Percentiles rank a stretch among this genome's conserved stretches.
These are phyloP conservation scores for Norana najaformis DNA, from an alignment of 2,888 invertebrate genomes.

Conservation along the genomic window DNA sequence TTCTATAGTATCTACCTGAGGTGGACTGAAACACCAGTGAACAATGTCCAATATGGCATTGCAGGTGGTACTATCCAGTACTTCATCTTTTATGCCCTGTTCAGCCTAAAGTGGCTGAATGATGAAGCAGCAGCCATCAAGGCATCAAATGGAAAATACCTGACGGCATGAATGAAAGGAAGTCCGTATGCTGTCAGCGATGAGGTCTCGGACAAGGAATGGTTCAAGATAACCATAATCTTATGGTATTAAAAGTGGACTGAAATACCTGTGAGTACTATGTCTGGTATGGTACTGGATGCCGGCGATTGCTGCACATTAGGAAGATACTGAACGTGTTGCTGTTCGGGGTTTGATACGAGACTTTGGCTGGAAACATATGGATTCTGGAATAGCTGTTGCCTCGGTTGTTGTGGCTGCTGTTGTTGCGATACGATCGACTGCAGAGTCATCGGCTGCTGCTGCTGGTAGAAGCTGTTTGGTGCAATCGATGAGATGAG, in stretches of 20 bases:
- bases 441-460: not conserved
- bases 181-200: too few relatives aligned
- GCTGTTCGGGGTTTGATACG: not conserved
- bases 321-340: slow-evolving; percentile 1
- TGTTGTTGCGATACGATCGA: not conserved
- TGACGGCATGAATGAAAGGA: too few relatives aligned
- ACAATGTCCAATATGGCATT: not conserved
- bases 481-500: not conserved
- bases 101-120: too few relatives aligned
- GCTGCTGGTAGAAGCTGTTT: slow-evolving; percentile 17
- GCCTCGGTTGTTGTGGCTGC: not conserved
- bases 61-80: too few relatives aligned
- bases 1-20: not conserved
- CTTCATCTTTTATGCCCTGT: too few relatives aligned
- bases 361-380: slow-evolving; percentile 19
- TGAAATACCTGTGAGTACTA: slow-evolving; percentile 41
- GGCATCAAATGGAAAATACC: too few relatives aligned
- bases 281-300: slow-evolving; percentile 41
- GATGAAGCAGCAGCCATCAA: too few relatives aligned
- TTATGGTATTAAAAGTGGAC: not conserved
- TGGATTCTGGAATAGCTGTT: slow-evolving; percentile 19
- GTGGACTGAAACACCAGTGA: not conserved
- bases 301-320: slow-evolving; percentile 18
- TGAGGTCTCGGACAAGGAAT: too few relatives aligned
- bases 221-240: too few relatives aligned